Percentiles rank a stretch among this genome's conserved stretches.
phyloP scores from a whole-genome alignment of 37 sponge, comb jelly and placozoan species.

The Crambe crambe region DNA sequence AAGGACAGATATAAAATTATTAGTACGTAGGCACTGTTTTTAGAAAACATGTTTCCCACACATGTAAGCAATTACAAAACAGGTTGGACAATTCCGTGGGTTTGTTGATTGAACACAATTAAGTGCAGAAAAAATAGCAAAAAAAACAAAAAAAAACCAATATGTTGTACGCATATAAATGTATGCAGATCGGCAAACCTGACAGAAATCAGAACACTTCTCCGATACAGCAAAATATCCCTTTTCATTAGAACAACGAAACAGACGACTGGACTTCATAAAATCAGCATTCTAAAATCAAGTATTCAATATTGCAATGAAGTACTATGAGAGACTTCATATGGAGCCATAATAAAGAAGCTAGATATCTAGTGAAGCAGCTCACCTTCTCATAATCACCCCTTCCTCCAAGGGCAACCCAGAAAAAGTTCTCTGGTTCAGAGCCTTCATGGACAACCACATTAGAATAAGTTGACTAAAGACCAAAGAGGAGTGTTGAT shows the following conservation, averaged over 20 bases:
- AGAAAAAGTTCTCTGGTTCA: constrained; percentile 97
- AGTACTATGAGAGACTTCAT: neutral
- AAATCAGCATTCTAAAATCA: constrained; percentile 74
- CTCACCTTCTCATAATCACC: constrained; percentile 45
- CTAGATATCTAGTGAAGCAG: neutral
- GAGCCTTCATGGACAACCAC: constrained; percentile 77
- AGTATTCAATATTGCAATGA: neutral
- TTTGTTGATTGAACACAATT: no score
- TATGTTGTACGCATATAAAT: no score
- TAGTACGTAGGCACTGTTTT: no score
- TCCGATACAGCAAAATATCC: constrained; percentile 96
- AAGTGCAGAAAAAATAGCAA: no score
- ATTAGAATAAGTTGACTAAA: constrained; percentile 77
- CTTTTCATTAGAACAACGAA: constrained; percentile 96
- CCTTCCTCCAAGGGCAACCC: constrained; percentile 93
- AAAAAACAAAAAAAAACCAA: no score
- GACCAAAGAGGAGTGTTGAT: neutral
- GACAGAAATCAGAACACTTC: constrained; percentile 93
- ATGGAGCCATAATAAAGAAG: neutral
- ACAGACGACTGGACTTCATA: constrained; percentile 76
- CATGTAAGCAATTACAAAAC: no score
- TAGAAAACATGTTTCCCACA: no score
- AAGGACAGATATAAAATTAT: neutral
- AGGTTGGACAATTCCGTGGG: no score
- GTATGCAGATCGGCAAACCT: no score